Evolutionary conservation across 1,140 invertebrate genomes (phyloP).

Genomic region (Drosophila prosaltans): DNA sequence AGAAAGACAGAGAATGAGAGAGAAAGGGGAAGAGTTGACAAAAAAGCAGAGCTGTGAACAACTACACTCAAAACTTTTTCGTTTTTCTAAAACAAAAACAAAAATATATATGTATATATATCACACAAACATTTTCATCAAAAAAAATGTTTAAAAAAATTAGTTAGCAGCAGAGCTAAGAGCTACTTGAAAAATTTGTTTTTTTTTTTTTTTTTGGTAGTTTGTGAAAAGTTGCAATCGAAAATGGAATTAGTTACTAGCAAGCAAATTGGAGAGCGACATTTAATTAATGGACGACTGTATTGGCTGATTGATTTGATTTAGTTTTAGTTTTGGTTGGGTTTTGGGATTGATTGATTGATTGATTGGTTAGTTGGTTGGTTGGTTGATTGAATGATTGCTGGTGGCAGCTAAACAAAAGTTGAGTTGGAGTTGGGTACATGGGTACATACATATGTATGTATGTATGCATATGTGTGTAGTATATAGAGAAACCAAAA

Average conservation of each 20-base stretch:
- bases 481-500: background rate
- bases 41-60: slow-evolving; percentile 10
- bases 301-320: slow-evolving; percentile 67
- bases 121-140: background rate
- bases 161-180: slow-evolving; percentile 2
- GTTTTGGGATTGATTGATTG: slow-evolving; percentile 42
- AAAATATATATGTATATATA: background rate
- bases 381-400: slow-evolving; percentile 53
- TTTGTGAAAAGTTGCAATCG: slow-evolving; percentile 20
- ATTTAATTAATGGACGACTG: slow-evolving; percentile 77
- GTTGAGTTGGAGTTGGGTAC: slow-evolving; percentile 44
- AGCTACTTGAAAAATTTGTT: slow-evolving; percentile 15
- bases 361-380: slow-evolving; percentile 21
- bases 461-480: background rate
- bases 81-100: background rate
- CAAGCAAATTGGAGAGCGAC: slow-evolving; percentile 46
- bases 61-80: slow-evolving; percentile 10
- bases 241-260: slow-evolving; percentile 18
- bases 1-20: background rate
- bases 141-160: background rate
- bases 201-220: background rate
- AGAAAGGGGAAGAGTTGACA: slow-evolving; percentile 1
- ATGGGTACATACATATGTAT: slow-evolving; percentile 16
- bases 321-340: slow-evolving; percentile 19
- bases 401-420: slow-evolving; percentile 60